Evolutionary conservation across 2,113 vertebrate genomes (phyloP).

Genomic region (Psittacus erithacus): DNA sequence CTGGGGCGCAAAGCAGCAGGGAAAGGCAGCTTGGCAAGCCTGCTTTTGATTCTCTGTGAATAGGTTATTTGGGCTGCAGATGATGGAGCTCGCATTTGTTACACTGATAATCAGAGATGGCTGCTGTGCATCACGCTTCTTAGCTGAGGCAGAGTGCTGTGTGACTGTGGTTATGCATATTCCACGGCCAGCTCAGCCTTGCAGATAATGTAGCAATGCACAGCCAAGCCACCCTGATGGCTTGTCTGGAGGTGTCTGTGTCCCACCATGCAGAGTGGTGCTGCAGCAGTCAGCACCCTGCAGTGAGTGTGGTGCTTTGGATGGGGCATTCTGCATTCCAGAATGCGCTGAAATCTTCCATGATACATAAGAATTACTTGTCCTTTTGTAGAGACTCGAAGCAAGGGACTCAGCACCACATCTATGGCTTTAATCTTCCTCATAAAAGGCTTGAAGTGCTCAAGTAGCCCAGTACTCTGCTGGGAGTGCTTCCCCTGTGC

Average conservation of each 20-base stretch:
- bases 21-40: neutral
- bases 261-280: neutral
- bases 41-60: neutral
- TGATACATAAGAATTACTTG: neutral
- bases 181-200: neutral
- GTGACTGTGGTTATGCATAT: neutral
- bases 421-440: neutral
- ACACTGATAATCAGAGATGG: neutral
- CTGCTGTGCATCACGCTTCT: neutral
- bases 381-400: neutral
- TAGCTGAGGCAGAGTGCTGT: neutral
- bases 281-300: neutral
- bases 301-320: fast-evolving
- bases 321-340: neutral
- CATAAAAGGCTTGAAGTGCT: neutral
- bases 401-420: neutral
- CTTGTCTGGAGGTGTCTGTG: neutral
- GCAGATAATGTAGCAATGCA: fast-evolving
- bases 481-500: neutral
- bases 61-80: neutral
- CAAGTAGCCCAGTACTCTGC: neutral
- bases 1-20: neutral
- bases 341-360: neutral
- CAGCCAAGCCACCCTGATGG: neutral
- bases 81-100: neutral